Conservation (phyloP, 2,797 vertebrate species). For the Poeciliopsis paucimaculata region DNA sequence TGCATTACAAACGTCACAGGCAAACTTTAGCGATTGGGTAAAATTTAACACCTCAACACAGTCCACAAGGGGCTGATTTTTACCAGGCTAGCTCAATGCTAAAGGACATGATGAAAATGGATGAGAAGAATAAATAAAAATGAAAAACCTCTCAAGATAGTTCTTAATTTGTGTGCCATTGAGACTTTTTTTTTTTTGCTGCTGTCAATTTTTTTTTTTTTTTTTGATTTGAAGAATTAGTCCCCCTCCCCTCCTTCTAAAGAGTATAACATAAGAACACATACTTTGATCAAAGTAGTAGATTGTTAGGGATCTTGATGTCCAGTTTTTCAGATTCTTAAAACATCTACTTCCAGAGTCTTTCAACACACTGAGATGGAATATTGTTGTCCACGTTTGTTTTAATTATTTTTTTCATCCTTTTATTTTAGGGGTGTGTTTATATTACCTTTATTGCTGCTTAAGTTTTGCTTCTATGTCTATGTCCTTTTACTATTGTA, state of each 20-base stretch:
- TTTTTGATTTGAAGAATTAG: background rate
- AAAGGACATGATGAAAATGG: background rate
- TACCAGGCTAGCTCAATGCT: background rate
- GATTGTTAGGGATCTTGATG: background rate
- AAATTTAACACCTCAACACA: too few species aligned
- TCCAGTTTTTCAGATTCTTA: background rate
- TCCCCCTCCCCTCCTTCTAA: too few species aligned
- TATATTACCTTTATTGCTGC: background rate
- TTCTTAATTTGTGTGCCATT: background rate
- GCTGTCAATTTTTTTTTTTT: background rate
- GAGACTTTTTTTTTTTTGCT: background rate
- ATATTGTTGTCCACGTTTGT: background rate
- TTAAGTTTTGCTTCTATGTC: background rate
- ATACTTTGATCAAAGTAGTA: background rate
- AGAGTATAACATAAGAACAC: background rate
- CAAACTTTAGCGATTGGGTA: too few species aligned
- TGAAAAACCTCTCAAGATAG: background rate
- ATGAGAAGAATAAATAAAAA: background rate
- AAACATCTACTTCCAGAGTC: background rate
- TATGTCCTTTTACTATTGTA: background rate
- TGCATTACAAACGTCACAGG: too few species aligned
- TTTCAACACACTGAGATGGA: background rate
- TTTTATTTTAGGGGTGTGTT: background rate
- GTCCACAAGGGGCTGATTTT: too few species aligned
- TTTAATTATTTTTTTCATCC: background rate